Conservation (phyloP, 2,113 vertebrate species). For the Oceanites oceanicus region DNA sequence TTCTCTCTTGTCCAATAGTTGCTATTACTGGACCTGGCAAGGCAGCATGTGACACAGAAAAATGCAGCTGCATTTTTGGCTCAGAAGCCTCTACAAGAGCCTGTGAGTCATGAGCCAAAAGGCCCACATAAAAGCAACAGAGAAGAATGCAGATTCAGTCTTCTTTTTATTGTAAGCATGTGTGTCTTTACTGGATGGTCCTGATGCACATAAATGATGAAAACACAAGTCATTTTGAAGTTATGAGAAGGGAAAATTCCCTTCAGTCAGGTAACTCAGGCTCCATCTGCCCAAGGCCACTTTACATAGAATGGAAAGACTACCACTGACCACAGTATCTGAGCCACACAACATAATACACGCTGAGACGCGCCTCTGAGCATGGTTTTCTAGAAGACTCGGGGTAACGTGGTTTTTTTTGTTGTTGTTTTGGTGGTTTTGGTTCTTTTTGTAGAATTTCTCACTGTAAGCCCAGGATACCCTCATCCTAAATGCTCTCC, state of each 20-base stretch:
- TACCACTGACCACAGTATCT: neutral
- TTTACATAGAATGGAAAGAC: neutral
- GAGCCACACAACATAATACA: rapidly evolving
- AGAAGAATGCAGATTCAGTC: slow-evolving; percentile 49
- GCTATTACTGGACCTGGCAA: slow-evolving; percentile 34
- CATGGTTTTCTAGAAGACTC: neutral
- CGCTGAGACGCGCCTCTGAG: neutral
- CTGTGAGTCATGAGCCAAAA: slow-evolving; percentile 26
- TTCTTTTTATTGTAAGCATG: slow-evolving; percentile 43
- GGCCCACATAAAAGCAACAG: slow-evolving; percentile 55
- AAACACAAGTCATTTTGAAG: neutral
- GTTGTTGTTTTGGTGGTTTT: neutral
- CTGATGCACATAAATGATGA: neutral
- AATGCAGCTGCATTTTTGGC: slow-evolving; percentile 38
- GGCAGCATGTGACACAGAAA: slow-evolving; percentile 38
- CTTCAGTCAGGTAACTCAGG: neutral
- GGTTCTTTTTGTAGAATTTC: neutral
- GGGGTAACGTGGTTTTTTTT: neutral
- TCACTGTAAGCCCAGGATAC: neutral
- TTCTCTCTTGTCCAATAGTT: slow-evolving; percentile 21
- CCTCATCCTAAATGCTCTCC: neutral
- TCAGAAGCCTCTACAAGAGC: neutral
- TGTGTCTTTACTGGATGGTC: neutral
- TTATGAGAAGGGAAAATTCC: neutral
- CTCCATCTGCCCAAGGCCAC: neutral